Conservation (phyloP, 2,113 vertebrate species). For the Crocuta crocuta region DNA sequence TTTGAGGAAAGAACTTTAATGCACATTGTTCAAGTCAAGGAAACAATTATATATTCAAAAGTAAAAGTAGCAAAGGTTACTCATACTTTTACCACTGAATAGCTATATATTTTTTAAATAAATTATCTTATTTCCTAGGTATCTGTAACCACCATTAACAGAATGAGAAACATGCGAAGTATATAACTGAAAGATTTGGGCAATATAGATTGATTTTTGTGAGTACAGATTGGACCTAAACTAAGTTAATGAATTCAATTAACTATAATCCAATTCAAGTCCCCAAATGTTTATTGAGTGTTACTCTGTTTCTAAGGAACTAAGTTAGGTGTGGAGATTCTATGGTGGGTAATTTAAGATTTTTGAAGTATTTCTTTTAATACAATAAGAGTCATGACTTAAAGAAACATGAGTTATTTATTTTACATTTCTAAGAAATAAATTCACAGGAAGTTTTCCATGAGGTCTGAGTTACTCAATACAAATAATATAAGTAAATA, state of each 20-base stretch:
- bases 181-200: neutral
- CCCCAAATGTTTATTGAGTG: neutral
- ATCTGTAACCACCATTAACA: neutral
- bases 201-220: constrained; percentile 17
- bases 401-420: neutral
- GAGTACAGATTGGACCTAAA: neutral
- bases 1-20: neutral
- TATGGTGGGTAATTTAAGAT: neutral
- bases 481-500: neutral
- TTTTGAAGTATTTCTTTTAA: neutral
- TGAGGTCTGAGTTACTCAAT: neutral
- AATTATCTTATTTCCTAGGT: neutral
- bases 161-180: neutral
- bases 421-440: neutral
- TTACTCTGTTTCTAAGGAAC: neutral
- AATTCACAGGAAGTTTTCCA: neutral
- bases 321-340: neutral
- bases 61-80: neutral
- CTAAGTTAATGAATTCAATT: constrained; percentile 16
- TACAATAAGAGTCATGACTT: neutral
- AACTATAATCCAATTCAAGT: neutral
- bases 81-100: neutral
- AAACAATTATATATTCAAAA: neutral
- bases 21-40: neutral
- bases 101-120: neutral